These are phyloP conservation scores for Caenorhabditis sp. DNA, from an alignment of 2,888 invertebrate genomes.

Conservation along the genomic window DNA sequence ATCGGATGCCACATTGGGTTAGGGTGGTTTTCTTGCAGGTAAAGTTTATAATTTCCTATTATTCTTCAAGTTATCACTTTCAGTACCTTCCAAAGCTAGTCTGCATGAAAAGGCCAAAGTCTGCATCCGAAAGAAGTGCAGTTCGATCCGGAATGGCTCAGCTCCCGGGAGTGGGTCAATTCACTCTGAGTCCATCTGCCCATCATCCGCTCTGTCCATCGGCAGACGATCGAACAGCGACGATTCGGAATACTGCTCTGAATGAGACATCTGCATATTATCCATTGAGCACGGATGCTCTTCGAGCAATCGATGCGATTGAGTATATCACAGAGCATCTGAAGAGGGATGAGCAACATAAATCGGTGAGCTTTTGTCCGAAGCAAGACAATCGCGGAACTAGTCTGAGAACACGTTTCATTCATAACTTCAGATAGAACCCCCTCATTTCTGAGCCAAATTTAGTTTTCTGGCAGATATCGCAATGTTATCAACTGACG, in stretches of 20 bases:
- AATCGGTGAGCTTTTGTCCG: slow-evolving; percentile 77
- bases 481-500: too few relatives aligned
- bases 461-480: too few relatives aligned
- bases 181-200: slow-evolving; percentile 74
- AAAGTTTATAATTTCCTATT: too few relatives aligned
- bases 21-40: slow-evolving; percentile 95
- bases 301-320: slow-evolving; percentile 76
- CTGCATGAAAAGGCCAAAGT: slow-evolving; percentile 93
- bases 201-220: slow-evolving; percentile 79
- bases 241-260: slow-evolving; percentile 15
- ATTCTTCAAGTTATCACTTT: too few relatives aligned
- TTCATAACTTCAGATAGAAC: too few relatives aligned
- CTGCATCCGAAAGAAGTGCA: slow-evolving; percentile 84
- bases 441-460: too few relatives aligned
- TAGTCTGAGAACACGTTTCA: too few relatives aligned
- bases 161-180: slow-evolving; percentile 78
- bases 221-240: slow-evolving; percentile 55
- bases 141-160: slow-evolving; percentile 67
- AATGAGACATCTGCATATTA: slow-evolving; percentile 71
- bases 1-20: slow-evolving; percentile 98
- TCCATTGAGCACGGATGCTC: slow-evolving; percentile 68
- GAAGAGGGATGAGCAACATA: slow-evolving; percentile 79
- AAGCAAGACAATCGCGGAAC: too few relatives aligned
- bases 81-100: slow-evolving; percentile 85
- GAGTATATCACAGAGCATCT: slow-evolving; percentile 82